phyloP scores from a whole-genome alignment of 2,888 invertebrate genomes.

The Athalia circularis region DNA sequence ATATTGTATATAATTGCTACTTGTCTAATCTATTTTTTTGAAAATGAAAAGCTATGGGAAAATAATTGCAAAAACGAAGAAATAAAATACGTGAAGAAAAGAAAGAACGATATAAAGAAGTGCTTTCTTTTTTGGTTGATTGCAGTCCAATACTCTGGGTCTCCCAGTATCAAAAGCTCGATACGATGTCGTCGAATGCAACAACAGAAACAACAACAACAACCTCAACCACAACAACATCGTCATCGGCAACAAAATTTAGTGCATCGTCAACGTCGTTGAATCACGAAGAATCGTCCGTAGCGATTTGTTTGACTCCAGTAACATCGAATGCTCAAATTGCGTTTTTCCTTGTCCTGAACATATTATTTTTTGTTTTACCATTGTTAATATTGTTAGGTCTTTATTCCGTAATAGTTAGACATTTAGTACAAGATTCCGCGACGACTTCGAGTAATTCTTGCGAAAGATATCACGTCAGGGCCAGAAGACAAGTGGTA shows the following conservation, averaged over 20 bases:
- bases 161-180: constrained; percentile 66
- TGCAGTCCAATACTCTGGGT: constrained; percentile 82
- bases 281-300: constrained; percentile 82
- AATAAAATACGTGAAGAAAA: not conserved
- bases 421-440: constrained; percentile 84
- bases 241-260: too few relatives aligned
- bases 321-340: constrained; percentile 86
- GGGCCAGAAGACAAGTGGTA: constrained; percentile 89
- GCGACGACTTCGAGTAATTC: constrained; percentile 82
- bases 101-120: constrained; percentile 27
- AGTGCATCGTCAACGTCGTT: constrained; percentile 54
- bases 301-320: constrained; percentile 87
- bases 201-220: constrained; percentile 74
- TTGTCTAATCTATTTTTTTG: too few relatives aligned
- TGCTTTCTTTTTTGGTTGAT: constrained; percentile 74
- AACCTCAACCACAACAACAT: too few relatives aligned
- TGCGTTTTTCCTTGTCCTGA: constrained; percentile 85
- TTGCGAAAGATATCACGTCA: constrained; percentile 81
- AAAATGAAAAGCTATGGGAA: too few relatives aligned
- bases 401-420: constrained; percentile 89
- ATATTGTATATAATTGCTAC: too few relatives aligned
- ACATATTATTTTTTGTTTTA: constrained; percentile 86
- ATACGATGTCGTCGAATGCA: constrained; percentile 64
- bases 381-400: constrained; percentile 87
- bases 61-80: not conserved